Evolutionary conservation across 2,888 invertebrate genomes (phyloP).

Genomic region (Leuctra nigra): DNA sequence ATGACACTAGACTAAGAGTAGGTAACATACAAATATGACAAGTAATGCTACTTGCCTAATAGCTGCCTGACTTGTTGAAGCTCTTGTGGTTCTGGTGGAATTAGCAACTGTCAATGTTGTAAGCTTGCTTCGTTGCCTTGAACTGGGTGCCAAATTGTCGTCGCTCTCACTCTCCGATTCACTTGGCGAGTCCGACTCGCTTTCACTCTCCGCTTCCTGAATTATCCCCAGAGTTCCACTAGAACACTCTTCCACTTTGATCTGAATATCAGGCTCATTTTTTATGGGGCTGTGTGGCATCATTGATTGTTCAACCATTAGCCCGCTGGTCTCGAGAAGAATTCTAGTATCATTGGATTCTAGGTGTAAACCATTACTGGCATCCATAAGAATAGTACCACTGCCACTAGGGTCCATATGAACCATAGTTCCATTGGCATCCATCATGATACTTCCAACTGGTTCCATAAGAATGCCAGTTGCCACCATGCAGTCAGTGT

Average conservation of each 20-base stretch:
- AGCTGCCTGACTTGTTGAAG: constrained; percentile 15
- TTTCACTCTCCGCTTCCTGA: constrained; percentile 21
- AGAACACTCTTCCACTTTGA: constrained; percentile 24
- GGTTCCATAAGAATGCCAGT: neutral
- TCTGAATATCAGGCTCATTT: constrained; percentile 25
- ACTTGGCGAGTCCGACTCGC: constrained; percentile 34
- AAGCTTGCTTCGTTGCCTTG: neutral
- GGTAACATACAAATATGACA: no score
- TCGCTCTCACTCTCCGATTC: constrained; percentile 33
- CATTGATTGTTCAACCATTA: constrained; percentile 1
- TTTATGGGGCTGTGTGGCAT: constrained; percentile 8
- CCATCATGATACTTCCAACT: no score
- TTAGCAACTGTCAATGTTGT: no score
- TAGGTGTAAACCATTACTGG: no score
- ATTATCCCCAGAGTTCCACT: neutral
- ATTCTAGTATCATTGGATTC: no score
- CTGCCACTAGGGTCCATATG: no score
- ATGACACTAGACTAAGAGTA: no score
- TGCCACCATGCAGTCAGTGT: constrained; percentile 5
- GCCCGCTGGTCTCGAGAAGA: constrained; percentile 6
- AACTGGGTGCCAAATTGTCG: constrained; percentile 15
- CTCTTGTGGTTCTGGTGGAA: no score
- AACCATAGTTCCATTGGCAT: no score
- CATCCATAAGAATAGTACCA: no score
- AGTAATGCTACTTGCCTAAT: neutral